These are phyloP conservation scores for Diplazon laetatorius DNA, from an alignment of 2,888 invertebrate species.

Conservation along the genomic window DNA sequence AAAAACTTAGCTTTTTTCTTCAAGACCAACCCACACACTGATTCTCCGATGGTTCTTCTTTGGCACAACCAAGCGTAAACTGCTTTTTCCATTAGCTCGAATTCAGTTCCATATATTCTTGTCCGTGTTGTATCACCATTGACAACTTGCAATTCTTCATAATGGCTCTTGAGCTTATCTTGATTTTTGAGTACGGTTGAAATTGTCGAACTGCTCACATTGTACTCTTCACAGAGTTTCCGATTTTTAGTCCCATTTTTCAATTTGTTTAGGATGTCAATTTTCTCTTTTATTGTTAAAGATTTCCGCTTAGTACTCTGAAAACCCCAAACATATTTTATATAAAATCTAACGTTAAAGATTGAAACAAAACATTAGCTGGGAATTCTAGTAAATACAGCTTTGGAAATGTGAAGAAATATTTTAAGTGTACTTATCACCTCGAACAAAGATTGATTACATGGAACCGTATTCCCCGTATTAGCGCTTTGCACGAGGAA, in stretches of 20 bases:
- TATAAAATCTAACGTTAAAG: too few species aligned
- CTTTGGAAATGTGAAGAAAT: too few species aligned
- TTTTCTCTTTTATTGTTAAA: conserved; percentile 34
- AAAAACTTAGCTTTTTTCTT: conserved; percentile 9
- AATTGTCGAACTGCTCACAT: conserved; percentile 30
- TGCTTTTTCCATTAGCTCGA: background rate
- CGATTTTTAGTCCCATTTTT: conserved; percentile 11
- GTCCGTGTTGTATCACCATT: too few species aligned
- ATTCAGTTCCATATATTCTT: too few species aligned
- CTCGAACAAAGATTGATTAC: too few species aligned
- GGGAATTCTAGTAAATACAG: too few species aligned
- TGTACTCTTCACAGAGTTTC: conserved; percentile 29
- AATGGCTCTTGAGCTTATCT: conserved; percentile 21
- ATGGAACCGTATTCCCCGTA: too few species aligned
- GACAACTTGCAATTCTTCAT: too few species aligned
- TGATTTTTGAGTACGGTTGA: conserved; percentile 36
- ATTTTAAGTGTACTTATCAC: too few species aligned
- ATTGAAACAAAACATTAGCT: too few species aligned
- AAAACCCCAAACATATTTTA: too few species aligned
- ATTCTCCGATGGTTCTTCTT: conserved; percentile 5
- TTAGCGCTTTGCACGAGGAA: too few species aligned
- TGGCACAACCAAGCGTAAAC: conserved; percentile 34
- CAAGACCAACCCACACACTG: background rate
- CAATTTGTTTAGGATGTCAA: conserved; percentile 32
- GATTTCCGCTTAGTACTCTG: conserved; percentile 16